Evolutionary conservation across 2,113 vertebrate species (phyloP), one percentile per base, ranked within the genome.

Genomic region (Platycercus adscitus): DNA sequence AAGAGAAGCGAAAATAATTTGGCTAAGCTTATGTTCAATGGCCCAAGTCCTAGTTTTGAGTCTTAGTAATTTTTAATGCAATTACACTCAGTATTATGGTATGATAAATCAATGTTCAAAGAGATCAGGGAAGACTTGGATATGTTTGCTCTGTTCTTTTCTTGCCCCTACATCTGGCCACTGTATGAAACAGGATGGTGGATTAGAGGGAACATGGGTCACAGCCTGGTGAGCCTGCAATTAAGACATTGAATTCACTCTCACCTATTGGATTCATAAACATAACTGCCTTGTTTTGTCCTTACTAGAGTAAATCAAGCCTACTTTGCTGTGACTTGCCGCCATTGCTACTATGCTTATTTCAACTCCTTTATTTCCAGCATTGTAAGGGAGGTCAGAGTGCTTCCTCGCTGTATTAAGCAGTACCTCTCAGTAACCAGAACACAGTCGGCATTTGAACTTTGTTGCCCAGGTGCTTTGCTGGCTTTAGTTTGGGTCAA

Each of bases 61-160:
- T 46, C 46, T 93, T 52, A 50, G 82, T 79, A 90, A 95, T 93
- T 94, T 94, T 81, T 91, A 92, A 94, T 93, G 87, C 44, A 82
- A 92, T 95, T 95, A 76, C 28, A 53, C 28, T 92, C 49, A 10
- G 53, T 50, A 28, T 89, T 76, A 91, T 46, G 78, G 66, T 21
- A 75, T 33, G 86, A 91, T 89, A 82, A 95, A 95, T 94, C 61
- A 41, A 3, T 35, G 65, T 41, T 41, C 53, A 69, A 53, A 82
- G 60, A 49, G 26, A 76, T 46, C 26, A 19, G 35, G n/a, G 28
- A 24, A 43, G 55, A 9, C 19, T 81, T 37, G 56, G 46, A 5
- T 60, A 17, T 63, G 26, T 64, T 47, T 88, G 47, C 47, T 76
- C 33, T 75, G 7, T 47, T 70, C 19, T 25, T 64, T 35, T 7